A percentile compares a stretch with the other conserved stretches of the same genome.
These are phyloP conservation scores for Catharus bicknelli DNA, from an alignment of 2,113 vertebrate genomes.

Conservation along the genomic window DNA sequence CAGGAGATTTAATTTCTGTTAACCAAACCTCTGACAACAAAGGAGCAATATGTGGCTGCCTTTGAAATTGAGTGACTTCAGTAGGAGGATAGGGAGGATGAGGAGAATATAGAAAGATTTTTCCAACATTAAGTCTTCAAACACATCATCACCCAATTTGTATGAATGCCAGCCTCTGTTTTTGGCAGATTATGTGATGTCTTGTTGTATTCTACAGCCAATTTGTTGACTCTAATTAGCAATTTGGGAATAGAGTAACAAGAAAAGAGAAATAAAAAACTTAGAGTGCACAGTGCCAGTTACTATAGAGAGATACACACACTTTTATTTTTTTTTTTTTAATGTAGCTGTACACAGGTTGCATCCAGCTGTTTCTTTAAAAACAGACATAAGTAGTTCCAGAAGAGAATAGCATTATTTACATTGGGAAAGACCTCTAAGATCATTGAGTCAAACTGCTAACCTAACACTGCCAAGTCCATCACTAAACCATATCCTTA, in stretches of 20 bases:
- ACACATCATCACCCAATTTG: conserved; percentile 1
- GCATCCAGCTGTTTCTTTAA: not conserved
- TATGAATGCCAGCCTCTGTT: not conserved
- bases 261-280: conserved; percentile 26
- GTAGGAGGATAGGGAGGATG: not conserved
- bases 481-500: not conserved
- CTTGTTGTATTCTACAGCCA: conserved; percentile 18
- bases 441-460: not conserved
- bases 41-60: not conserved
- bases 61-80: not conserved
- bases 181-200: not conserved
- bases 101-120: conserved; percentile 4
- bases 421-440: not conserved
- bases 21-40: not conserved
- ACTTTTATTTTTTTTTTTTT: not conserved
- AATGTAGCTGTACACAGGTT: not conserved
- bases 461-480: not conserved
- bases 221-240: conserved; percentile 53
- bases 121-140: conserved; percentile 18
- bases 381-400: not conserved
- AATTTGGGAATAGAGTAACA: conserved; percentile 20
- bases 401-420: not conserved
- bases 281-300: not conserved
- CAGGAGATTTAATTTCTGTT: not conserved
- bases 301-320: not conserved